These are phyloP conservation scores for Harpagifer antarcticus DNA, from an alignment of 2,797 vertebrate genomes.

Conservation along the genomic window DNA sequence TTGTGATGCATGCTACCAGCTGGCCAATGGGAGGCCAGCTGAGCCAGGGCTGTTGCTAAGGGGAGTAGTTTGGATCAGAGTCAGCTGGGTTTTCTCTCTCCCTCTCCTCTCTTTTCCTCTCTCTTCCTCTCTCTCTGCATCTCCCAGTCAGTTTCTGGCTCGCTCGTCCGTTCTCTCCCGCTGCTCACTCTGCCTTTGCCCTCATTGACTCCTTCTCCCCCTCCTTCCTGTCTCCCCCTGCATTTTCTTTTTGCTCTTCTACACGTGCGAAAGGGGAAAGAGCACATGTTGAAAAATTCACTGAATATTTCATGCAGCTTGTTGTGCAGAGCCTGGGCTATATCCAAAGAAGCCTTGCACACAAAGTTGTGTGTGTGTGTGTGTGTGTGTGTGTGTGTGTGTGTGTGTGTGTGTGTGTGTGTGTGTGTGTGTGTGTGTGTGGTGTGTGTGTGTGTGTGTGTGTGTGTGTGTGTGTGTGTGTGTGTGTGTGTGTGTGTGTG, in stretches of 20 bases:
- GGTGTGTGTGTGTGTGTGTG: neutral
- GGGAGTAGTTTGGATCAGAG: slow-evolving; percentile 84
- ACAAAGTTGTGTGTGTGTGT: slow-evolving; percentile 6
- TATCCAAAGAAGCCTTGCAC: slow-evolving; percentile 36
- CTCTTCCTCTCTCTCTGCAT: slow-evolving; percentile 28
- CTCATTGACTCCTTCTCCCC: slow-evolving; percentile 79
- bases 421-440: too few relatives aligned
- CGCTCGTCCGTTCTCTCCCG: slow-evolving; percentile 48
- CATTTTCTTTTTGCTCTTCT: slow-evolving; percentile 69
- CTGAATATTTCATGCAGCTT: slow-evolving; percentile 85
- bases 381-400: neutral
- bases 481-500: slow-evolving; percentile 3
- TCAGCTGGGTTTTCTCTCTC: slow-evolving; percentile 82
- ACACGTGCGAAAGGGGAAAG: slow-evolving; percentile 79
- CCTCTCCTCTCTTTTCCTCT: slow-evolving; percentile 43
- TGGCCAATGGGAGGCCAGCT: slow-evolving; percentile 81
- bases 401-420: too few relatives aligned
- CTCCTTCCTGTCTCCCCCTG: slow-evolving; percentile 48
- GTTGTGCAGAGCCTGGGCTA: slow-evolving; percentile 43
- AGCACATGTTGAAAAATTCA: slow-evolving; percentile 85
- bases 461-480: slow-evolving; percentile 4
- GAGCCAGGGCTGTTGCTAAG: slow-evolving; percentile 87
- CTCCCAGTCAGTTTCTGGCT: slow-evolving; percentile 59
- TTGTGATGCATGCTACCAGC: slow-evolving; percentile 82
- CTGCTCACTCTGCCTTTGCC: slow-evolving; percentile 78